These are phyloP conservation scores for Nemapogon koenigi DNA, from an alignment of 2,888 invertebrate genomes.

Conservation along the genomic window DNA sequence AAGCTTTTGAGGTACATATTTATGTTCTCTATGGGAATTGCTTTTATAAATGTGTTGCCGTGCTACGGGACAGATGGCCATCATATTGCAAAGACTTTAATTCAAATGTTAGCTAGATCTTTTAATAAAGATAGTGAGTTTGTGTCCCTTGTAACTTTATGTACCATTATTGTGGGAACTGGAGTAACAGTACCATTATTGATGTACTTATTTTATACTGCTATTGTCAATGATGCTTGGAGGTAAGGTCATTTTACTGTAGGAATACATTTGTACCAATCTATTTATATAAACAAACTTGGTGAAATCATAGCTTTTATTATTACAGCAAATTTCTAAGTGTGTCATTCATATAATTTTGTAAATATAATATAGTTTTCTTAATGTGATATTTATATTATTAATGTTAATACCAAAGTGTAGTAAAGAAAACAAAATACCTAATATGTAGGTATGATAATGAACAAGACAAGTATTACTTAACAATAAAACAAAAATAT, in stretches of 20 bases:
- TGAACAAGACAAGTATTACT: no score
- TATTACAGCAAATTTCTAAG: no score
- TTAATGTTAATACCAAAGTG: no score
- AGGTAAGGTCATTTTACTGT: not conserved
- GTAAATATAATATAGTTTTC: no score
- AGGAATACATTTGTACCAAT: not conserved
- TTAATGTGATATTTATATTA: no score
- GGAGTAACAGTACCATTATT: conserved; percentile 71
- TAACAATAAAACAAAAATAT: no score
- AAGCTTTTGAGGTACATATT: conserved; percentile 82
- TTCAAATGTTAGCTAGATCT: conserved; percentile 67
- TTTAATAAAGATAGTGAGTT: conserved; percentile 66
- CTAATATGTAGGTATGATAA: no score
- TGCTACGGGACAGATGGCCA: conserved; percentile 95
- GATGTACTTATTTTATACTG: conserved; percentile 49
- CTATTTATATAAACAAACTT: no score
- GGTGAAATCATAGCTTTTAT: no score
- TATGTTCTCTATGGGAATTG: conserved; percentile 89
- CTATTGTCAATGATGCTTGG: conserved; percentile 21
- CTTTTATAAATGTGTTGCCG: conserved; percentile 89
- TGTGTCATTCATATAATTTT: no score
- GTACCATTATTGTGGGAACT: conserved; percentile 77
- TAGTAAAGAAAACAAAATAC: no score
- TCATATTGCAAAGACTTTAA: conserved; percentile 77
- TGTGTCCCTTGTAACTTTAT: conserved; percentile 60